These are phyloP conservation scores for Lophochroa leadbeateri DNA, from an alignment of 2,113 vertebrate species.

Conservation along the genomic window DNA sequence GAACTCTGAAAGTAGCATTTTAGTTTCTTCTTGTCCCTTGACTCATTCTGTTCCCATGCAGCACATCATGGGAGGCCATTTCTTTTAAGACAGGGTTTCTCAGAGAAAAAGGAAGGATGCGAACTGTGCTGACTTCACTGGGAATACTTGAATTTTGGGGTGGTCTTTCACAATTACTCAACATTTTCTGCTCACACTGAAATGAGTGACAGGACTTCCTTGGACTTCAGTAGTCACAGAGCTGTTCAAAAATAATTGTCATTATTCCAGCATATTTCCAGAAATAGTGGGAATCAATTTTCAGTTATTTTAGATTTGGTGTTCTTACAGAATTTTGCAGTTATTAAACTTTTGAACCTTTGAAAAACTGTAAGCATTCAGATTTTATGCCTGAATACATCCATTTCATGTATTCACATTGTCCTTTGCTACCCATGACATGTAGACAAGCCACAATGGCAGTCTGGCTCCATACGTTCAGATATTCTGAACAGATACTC, in stretches of 20 bases:
- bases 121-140: neutral
- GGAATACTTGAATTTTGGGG: neutral
- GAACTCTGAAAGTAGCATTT: neutral
- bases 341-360: neutral
- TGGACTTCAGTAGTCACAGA: neutral
- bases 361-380: neutral
- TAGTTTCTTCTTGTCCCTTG: neutral
- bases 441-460: neutral
- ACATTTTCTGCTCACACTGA: neutral
- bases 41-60: neutral
- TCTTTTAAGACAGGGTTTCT: neutral
- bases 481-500: neutral
- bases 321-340: neutral
- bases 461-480: neutral
- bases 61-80: fast-evolving
- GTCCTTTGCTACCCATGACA: neutral
- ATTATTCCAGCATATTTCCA: neutral
- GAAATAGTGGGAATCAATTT: neutral
- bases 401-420: neutral
- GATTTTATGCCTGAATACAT: neutral
- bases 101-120: neutral
- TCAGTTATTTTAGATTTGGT: neutral
- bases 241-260: neutral
- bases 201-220: neutral
- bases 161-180: neutral